Evolutionary conservation across 1,140 invertebrate genomes (phyloP).

Genomic region (Conus ventricosus): DNA sequence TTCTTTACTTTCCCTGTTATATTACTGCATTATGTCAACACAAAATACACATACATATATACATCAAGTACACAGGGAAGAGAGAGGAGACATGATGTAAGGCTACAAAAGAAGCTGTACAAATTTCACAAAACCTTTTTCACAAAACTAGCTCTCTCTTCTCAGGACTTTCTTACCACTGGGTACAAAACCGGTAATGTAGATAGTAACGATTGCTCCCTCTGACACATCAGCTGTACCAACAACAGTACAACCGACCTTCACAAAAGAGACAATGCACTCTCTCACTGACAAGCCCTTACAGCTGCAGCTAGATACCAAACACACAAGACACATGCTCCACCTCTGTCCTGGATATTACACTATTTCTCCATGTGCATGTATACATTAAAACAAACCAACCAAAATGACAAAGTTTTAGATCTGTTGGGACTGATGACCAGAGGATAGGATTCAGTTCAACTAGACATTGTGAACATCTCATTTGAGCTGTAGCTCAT

Average conservation of each 20-base stretch:
- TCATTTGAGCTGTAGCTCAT: too few relatives aligned
- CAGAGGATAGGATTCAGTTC: too few relatives aligned
- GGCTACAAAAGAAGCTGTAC: constrained; percentile 5
- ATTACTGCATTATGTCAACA: constrained; percentile 7
- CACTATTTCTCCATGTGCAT: too few relatives aligned
- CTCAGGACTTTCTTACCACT: not conserved
- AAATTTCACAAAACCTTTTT: not conserved
- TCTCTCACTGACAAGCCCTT: not conserved
- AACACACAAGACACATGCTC: too few relatives aligned
- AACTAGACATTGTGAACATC: too few relatives aligned
- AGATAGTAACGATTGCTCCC: constrained; percentile 7
- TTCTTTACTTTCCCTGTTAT: constrained; percentile 4
- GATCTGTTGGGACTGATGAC: too few relatives aligned
- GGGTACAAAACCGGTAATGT: not conserved
- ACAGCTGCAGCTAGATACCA: too few relatives aligned
- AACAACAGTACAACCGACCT: not conserved
- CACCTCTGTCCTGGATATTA: too few relatives aligned
- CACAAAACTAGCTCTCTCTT: not conserved
- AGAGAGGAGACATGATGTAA: not conserved
- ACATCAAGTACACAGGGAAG: not conserved
- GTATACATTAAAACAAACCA: too few relatives aligned
- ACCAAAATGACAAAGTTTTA: too few relatives aligned
- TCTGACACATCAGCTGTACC: not conserved
- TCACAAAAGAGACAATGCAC: not conserved
- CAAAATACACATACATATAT: constrained; percentile 8